Evolutionary conservation across 2,888 invertebrate genomes (phyloP).

Genomic region (Cosmorhoe ocellata): DNA sequence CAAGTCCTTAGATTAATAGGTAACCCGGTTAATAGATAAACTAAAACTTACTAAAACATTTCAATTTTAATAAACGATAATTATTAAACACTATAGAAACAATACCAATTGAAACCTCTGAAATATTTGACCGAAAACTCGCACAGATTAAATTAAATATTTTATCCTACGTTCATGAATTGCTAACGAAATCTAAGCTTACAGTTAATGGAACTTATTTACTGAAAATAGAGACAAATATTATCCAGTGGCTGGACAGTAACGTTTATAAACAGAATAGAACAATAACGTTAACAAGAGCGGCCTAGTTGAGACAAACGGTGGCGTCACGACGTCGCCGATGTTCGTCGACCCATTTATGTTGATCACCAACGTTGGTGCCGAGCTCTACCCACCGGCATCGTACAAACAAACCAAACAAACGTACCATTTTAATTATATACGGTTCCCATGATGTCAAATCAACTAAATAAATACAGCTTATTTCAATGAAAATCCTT

Average conservation of each 20-base stretch:
- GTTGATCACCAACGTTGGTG: conserved; percentile 50
- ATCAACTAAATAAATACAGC: conserved; percentile 24
- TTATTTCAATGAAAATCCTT: too few relatives aligned
- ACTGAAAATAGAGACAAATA: conserved; percentile 27
- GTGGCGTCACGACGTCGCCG: conserved; percentile 60
- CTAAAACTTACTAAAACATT: too few relatives aligned
- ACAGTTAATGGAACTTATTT: conserved; percentile 10
- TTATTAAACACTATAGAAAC: too few relatives aligned
- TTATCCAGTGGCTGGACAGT: conserved; percentile 32
- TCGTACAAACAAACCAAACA: conserved; percentile 18
- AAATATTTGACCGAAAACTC: too few relatives aligned
- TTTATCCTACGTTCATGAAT: too few relatives aligned
- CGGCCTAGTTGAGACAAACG: conserved; percentile 72
- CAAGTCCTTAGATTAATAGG: too few relatives aligned
- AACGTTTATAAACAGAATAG: conserved; percentile 54
- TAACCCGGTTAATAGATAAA: too few relatives aligned
- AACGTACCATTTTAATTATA: conserved; percentile 6
- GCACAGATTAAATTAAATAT: too few relatives aligned
- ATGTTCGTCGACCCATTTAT: conserved; percentile 67
- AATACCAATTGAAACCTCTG: too few relatives aligned
- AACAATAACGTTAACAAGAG: conserved; percentile 73
- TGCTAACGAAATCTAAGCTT: too few relatives aligned
- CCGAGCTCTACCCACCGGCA: conserved; percentile 15
- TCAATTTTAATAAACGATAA: too few relatives aligned
- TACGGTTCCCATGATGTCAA: conserved; percentile 12